Evolutionary conservation across 2,113 vertebrate genomes (phyloP).

Genomic region (Centropus bengalensis): DNA sequence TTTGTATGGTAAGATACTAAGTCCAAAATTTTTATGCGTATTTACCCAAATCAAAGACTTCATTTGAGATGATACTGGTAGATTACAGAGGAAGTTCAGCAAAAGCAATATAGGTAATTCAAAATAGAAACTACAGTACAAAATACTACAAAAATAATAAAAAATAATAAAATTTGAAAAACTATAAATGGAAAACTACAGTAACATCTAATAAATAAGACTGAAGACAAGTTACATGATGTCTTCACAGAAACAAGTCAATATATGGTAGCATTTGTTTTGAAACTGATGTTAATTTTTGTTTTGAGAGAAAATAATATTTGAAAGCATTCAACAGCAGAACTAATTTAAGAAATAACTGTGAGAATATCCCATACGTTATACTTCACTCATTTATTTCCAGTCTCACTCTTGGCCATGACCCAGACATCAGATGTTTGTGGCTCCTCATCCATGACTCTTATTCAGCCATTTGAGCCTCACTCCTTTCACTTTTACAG

Average conservation of each 20-base stretch:
- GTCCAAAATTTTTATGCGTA: neutral
- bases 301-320: neutral
- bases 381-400: neutral
- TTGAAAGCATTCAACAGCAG: neutral
- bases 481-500: neutral
- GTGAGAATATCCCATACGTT: neutral
- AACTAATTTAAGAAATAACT: neutral
- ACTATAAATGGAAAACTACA: neutral
- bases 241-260: neutral
- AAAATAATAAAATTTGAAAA: no score
- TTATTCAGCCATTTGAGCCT: neutral
- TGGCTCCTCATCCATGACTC: neutral
- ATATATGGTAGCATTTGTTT: neutral
- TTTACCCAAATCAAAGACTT: neutral
- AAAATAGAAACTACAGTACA: neutral
- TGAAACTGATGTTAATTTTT: neutral
- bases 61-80: neutral
- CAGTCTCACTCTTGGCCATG: neutral
- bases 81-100: neutral
- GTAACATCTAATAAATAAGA: neutral
- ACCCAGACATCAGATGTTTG: neutral
- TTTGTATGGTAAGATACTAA: neutral
- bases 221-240: neutral
- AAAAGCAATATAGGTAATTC: neutral
- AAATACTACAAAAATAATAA: no score